These are phyloP conservation scores for Tonatia bakeri DNA, from an alignment of 2,113 vertebrate species.

Conservation along the genomic window DNA sequence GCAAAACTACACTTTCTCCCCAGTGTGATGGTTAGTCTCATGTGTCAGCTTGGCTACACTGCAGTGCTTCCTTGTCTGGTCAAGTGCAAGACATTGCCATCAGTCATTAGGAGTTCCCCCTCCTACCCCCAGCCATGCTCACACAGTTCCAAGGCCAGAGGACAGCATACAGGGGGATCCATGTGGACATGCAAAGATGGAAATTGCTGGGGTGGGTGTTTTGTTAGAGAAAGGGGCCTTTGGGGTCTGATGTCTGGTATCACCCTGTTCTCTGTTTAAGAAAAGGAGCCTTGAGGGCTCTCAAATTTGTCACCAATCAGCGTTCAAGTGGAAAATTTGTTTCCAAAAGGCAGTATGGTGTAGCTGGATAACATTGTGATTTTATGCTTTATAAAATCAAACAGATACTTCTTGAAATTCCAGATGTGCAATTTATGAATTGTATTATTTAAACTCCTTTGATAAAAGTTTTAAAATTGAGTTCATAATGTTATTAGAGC, in stretches of 20 bases:
- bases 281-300: not conserved
- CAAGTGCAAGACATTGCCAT: not conserved
- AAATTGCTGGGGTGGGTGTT: not conserved
- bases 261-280: not conserved
- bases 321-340: not conserved
- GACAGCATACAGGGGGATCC: not conserved
- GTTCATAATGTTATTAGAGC: not conserved
- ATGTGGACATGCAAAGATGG: too few relatives aligned
- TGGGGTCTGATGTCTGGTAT: not conserved
- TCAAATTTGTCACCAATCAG: not conserved
- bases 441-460: not conserved
- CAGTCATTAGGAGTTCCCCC: not conserved
- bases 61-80: not conserved
- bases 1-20: not conserved
- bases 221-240: not conserved
- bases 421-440: not conserved
- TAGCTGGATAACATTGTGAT: not conserved
- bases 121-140: rapidly evolving
- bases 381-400: not conserved
- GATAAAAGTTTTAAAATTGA: not conserved
- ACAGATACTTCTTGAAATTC: not conserved
- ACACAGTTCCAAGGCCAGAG: not conserved
- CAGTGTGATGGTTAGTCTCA: not conserved
- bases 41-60: not conserved
- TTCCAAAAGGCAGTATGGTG: not conserved